Conservation (phyloP, 2,888 invertebrate genomes). For the Clepsis dumicolana region DNA sequence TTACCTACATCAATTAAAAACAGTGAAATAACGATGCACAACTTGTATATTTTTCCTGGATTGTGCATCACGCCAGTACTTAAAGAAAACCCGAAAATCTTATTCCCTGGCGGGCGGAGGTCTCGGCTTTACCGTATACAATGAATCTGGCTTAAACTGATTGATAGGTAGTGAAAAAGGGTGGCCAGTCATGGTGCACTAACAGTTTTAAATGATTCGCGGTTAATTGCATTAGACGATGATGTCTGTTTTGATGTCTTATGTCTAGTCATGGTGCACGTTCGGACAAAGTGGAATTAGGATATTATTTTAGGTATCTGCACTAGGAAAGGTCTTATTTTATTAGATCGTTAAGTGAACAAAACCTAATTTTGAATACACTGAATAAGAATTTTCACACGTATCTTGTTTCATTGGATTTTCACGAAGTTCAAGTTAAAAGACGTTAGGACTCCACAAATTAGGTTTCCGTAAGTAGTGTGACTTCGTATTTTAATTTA, state of each 20-base stretch:
- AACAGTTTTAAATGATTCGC: too few species aligned
- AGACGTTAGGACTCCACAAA: too few species aligned
- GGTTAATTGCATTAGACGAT: too few species aligned
- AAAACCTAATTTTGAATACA: too few species aligned
- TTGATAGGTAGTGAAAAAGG: slow-evolving; percentile 22
- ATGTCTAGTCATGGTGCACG: not conserved
- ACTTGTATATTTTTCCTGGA: not conserved
- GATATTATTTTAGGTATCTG: slow-evolving; percentile 13
- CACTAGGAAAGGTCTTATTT: not conserved
- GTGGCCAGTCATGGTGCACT: not conserved
- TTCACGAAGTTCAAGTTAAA: too few species aligned
- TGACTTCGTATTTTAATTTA: too few species aligned
- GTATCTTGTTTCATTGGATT: too few species aligned
- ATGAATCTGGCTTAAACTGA: slow-evolving; percentile 44
- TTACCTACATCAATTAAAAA: too few species aligned
- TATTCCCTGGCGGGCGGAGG: slow-evolving; percentile 4
- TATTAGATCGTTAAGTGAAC: not conserved
- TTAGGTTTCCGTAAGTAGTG: too few species aligned
- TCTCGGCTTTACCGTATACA: slow-evolving; percentile 29
- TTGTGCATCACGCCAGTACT: not conserved
- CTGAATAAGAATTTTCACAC: too few species aligned
- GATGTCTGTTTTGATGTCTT: too few species aligned
- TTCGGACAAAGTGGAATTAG: not conserved
- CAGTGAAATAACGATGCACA: not conserved
- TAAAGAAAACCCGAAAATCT: not conserved